phyloP scores from a whole-genome alignment of 2,797 vertebrate species.

The Micropoecilia bifurca region DNA sequence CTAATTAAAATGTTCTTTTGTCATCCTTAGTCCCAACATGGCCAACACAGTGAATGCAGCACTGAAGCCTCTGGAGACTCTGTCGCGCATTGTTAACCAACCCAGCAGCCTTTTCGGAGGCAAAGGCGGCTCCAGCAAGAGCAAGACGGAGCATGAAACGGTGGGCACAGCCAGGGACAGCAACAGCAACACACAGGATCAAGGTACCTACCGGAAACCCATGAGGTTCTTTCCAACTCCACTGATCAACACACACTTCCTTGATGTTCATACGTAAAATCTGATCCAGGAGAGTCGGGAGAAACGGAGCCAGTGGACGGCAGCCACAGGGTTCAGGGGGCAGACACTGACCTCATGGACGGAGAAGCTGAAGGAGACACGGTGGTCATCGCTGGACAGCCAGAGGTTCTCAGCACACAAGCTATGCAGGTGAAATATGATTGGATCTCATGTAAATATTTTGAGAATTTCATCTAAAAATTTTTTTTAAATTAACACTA shows the following conservation, averaged over 20 bases:
- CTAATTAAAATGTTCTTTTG: neutral
- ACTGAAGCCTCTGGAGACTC: constrained; percentile 93
- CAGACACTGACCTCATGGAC: constrained; percentile 94
- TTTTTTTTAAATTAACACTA: neutral
- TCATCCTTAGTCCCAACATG: constrained; percentile 91
- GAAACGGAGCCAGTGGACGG: constrained; percentile 91
- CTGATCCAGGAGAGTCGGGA: constrained; percentile 86
- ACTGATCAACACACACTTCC: neutral
- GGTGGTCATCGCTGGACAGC: constrained; percentile 92
- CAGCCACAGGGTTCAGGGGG: constrained; percentile 86
- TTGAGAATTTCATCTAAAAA: neutral
- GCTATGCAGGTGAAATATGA: constrained; percentile 90
- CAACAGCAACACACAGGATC: constrained; percentile 90
- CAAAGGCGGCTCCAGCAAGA: constrained; percentile 93
- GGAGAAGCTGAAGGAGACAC: constrained; percentile 92
- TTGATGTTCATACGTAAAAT: constrained; percentile 26
- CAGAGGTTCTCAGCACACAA: constrained; percentile 92
- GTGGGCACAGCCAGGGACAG: constrained; percentile 87
- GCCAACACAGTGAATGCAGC: constrained; percentile 97
- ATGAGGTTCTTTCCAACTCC: neutral
- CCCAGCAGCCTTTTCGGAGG: constrained; percentile 94
- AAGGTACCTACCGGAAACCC: constrained; percentile 77
- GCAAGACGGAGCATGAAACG: constrained; percentile 90
- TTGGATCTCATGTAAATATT: neutral
- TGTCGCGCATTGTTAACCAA: constrained; percentile 96